Base-by-base conservation (phyloP, 2,797 vertebrate genomes). In the Semotilus atromaculatus region DNA sequence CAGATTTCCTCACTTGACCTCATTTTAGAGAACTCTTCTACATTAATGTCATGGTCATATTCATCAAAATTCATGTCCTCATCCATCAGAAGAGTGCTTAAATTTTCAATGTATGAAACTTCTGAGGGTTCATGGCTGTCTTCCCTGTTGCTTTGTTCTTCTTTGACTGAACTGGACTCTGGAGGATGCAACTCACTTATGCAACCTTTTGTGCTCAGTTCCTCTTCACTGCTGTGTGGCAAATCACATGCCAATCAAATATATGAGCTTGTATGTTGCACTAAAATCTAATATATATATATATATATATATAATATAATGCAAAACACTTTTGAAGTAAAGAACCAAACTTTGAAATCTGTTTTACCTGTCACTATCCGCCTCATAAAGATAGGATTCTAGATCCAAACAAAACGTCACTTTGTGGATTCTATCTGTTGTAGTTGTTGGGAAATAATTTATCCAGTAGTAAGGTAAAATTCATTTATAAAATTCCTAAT, bases 361-460 rank as follows among this genome's bases (percentile, higher is more conserved):
- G 23, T 26, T 89, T 87, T 86, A 94, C 94, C 93, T 94, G 80
- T 94, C 91, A 74, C 86, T 92, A 23, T 95, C 94, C 86, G 92
- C 93, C 70, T 89, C 88, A 88, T 93, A 90, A 85, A 90, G 89
- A 85, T 91, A 93, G 71, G 91, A 73, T 62, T 84, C 68, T 40
- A 85, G 86, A 11, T 95, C 89, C 45, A 87, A 36, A 84, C 90
- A 88, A 91, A 96, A 96, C 85, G 93, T 92, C 76, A 96, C 94
- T 85, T 92, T 95, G 48, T 34, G 92, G 78, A 87, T 91, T 80
- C 93, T 93, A 48, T 26, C 95, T 96, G 60, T 82, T 83, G 81
- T 85, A 40, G 31, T 58, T 84, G 85, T 60, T 81, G 4, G 80
- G 77, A 43, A n/a, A 73, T 7, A 72, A 67, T 66, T 78, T 5